Conservation (phyloP, 1,140 invertebrate species). For the Brachionus asplanchnoidis region DNA sequence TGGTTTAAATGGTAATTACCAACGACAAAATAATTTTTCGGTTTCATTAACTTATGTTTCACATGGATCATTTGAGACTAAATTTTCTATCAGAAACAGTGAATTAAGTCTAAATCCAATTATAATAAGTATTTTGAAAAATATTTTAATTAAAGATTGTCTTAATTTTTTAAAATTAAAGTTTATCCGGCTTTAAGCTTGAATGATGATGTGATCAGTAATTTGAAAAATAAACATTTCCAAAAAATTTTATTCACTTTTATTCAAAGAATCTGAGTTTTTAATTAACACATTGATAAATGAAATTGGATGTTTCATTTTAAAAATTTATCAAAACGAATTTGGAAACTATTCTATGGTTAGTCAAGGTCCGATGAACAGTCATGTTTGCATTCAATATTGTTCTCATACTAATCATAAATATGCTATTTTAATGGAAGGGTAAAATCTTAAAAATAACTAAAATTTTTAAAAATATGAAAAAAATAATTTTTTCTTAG, state of each 20-base stretch:
- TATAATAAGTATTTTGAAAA: background rate
- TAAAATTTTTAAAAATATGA: background rate
- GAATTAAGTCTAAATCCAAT: background rate
- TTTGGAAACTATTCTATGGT: background rate
- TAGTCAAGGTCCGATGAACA: background rate
- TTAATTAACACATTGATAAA: background rate
- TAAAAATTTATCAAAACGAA: background rate
- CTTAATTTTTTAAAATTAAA: no score
- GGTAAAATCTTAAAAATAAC: background rate
- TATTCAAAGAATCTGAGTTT: background rate
- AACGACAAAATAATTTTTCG: background rate
- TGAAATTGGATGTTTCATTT: background rate
- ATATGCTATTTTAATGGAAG: background rate
- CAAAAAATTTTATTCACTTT: background rate
- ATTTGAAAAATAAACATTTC: no score
- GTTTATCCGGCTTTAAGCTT: no score
- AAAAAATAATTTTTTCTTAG: background rate
- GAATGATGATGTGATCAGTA: no score
- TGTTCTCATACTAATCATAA: background rate
- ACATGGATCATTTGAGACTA: background rate
- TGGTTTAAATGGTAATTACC: no score
- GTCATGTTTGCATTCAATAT: background rate
- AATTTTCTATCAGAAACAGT: background rate
- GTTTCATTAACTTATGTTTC: background rate
- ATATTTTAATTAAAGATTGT: no score